Conservation (phyloP, 2,113 vertebrate genomes). For the Junco hyemalis region DNA sequence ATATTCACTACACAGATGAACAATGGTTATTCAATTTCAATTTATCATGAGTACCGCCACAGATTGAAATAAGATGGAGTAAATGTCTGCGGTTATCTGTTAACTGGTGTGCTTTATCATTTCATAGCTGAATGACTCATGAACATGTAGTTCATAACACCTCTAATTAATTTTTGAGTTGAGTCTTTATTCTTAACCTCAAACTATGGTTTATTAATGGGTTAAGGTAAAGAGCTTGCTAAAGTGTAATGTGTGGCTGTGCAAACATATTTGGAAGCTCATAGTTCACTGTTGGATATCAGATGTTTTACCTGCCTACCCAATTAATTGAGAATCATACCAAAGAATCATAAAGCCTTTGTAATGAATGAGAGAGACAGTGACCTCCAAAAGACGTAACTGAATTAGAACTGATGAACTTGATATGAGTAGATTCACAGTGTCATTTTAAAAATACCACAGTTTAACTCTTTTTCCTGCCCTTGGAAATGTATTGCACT, state of each 20-base stretch:
- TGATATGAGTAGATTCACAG: constrained; percentile 30
- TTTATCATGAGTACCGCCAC: constrained; percentile 22
- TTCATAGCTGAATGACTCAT: constrained; percentile 52
- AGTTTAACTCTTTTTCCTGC: constrained; percentile 7
- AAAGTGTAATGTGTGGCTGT: neutral
- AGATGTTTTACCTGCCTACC: constrained; percentile 6
- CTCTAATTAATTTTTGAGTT: constrained; percentile 63
- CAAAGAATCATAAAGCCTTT: constrained; percentile 24
- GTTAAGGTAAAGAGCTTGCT: neutral
- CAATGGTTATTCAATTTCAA: constrained; percentile 30
- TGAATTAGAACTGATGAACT: constrained; percentile 69
- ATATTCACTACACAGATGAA: constrained; percentile 25
- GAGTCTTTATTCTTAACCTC: constrained; percentile 20
- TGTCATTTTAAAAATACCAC: constrained; percentile 61
- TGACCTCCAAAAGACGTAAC: constrained; percentile 40
- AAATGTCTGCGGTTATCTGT: constrained; percentile 12
- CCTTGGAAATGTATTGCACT: constrained; percentile 1
- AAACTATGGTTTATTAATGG: constrained; percentile 53
- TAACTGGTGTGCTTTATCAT: constrained; percentile 24
- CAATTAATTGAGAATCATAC: constrained; percentile 62
- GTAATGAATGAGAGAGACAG: constrained; percentile 51
- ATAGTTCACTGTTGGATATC: constrained; percentile 12
- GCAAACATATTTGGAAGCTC: constrained; percentile 11
- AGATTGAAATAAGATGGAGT: constrained; percentile 49
- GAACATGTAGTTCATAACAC: constrained; percentile 52